Conservation (phyloP, 1,140 invertebrate genomes). For the Dreissena polymorpha region DNA sequence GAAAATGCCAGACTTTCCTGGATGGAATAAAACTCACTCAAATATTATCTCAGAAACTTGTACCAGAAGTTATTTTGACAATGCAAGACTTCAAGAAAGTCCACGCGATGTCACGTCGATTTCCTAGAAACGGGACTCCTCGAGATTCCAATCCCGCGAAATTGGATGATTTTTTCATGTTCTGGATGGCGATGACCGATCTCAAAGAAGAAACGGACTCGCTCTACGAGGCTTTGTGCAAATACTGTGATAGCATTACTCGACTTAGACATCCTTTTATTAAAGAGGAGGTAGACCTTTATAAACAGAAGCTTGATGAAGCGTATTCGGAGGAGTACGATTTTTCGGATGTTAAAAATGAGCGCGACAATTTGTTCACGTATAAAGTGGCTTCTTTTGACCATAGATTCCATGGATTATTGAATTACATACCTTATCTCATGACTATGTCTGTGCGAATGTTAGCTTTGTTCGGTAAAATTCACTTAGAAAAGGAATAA, state of each 20-base stretch:
- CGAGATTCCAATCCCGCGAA: conserved; percentile 38
- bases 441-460: conserved; percentile 60
- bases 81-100: conserved; percentile 61
- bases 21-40: conserved; percentile 63
- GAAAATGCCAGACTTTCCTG: conserved; percentile 60
- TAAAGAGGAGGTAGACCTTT: conserved; percentile 61
- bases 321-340: conserved; percentile 61
- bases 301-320: conserved; percentile 55
- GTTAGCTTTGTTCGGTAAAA: conserved; percentile 62
- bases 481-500: conserved; percentile 72
- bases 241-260: conserved; percentile 65
- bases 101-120: conserved; percentile 47
- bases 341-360: conserved; percentile 65
- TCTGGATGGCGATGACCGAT: conserved; percentile 60
- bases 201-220: conserved; percentile 63
- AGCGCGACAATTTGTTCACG: conserved; percentile 68
- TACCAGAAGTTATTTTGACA: conserved; percentile 48
- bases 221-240: conserved; percentile 59
- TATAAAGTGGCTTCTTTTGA: conserved; percentile 66
- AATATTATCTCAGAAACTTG: conserved; percentile 56
- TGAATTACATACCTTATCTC: conserved; percentile 68
- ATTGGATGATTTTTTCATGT: conserved; percentile 62
- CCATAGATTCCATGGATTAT: conserved; percentile 63
- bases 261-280: conserved; percentile 62
- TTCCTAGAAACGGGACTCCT: conserved; percentile 59